Percentiles rank a stretch among this genome's conserved stretches.
phyloP scores from a whole-genome alignment of 64 coral and sea anemone species.

The Montipora capricornis region DNA sequence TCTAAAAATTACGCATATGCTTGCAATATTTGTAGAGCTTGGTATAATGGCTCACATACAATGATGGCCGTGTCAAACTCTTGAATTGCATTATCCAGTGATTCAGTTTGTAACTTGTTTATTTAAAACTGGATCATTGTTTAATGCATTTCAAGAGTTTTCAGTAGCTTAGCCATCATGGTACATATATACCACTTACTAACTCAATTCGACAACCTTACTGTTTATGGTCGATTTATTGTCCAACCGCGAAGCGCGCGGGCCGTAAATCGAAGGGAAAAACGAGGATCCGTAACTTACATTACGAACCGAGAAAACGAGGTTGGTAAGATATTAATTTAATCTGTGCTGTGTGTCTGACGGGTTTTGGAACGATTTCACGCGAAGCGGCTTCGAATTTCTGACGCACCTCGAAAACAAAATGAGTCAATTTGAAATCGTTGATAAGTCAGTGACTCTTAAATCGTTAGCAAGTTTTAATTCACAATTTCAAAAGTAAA shows the following conservation, averaged over 20 bases:
- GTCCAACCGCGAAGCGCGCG: neutral
- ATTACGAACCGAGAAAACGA: constrained; percentile 25
- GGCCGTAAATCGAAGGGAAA: constrained; percentile 11
- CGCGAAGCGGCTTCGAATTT: constrained; percentile 40
- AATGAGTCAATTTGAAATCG: constrained; percentile 7
- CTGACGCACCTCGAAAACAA: constrained; percentile 26
- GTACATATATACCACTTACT: neutral
- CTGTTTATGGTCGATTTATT: neutral
- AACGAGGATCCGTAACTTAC: constrained; percentile 17
- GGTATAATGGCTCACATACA: no score
- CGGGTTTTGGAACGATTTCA: constrained; percentile 34
- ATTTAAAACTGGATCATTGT: no score
- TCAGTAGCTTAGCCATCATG: no score
- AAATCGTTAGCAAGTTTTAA: constrained; percentile 32
- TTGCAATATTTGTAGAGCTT: no score
- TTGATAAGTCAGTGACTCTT: neutral
- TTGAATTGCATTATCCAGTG: no score
- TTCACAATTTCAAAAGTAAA: neutral
- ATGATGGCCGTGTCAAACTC: no score
- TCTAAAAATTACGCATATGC: no score
- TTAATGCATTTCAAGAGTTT: no score
- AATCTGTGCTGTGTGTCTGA: constrained; percentile 49
- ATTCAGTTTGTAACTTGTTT: no score
- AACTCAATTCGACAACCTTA: neutral
- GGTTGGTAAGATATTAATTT: constrained; percentile 59